Conservation (phyloP, 2,888 invertebrate species). For the Macaria notata region DNA sequence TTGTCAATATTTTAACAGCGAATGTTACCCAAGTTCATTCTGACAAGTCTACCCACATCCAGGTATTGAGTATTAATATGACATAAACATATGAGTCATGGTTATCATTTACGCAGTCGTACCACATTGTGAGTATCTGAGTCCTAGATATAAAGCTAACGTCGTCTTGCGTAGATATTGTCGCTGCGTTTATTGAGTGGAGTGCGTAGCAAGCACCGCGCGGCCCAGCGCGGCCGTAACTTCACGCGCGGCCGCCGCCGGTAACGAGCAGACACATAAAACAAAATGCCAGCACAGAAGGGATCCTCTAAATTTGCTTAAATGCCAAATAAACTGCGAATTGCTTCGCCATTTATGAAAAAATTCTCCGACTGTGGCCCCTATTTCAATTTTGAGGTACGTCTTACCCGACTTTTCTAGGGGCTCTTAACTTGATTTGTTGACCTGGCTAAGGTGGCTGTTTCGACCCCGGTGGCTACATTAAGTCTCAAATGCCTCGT, state of each 20-base stretch:
- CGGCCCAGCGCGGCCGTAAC: slow-evolving; percentile 74
- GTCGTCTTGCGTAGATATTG: neutral
- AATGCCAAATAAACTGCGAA: slow-evolving; percentile 81
- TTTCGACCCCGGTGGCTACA: slow-evolving; percentile 8
- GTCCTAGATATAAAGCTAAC: too few relatives aligned
- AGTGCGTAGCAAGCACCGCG: slow-evolving; percentile 39
- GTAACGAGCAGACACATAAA: slow-evolving; percentile 81
- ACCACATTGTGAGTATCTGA: too few relatives aligned
- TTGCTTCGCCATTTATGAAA: slow-evolving; percentile 76
- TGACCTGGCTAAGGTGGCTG: slow-evolving; percentile 9
- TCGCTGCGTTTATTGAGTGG: neutral
- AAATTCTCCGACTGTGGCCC: slow-evolving; percentile 51
- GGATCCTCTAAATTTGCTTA: slow-evolving; percentile 78
- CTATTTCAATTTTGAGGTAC: slow-evolving; percentile 30
- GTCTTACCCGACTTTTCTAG: slow-evolving; percentile 16
- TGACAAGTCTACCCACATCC: too few relatives aligned
- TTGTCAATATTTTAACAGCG: too few relatives aligned
- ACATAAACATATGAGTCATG: too few relatives aligned
- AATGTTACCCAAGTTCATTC: too few relatives aligned
- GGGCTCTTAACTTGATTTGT: slow-evolving; percentile 22
- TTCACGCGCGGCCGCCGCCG: slow-evolving; percentile 78
- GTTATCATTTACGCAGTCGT: too few relatives aligned
- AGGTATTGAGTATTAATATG: too few relatives aligned
- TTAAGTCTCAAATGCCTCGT: slow-evolving; percentile 4
- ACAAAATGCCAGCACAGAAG: slow-evolving; percentile 78